phyloP scores from a whole-genome alignment of 1,140 invertebrate species.

The Dendroctonus valens region DNA sequence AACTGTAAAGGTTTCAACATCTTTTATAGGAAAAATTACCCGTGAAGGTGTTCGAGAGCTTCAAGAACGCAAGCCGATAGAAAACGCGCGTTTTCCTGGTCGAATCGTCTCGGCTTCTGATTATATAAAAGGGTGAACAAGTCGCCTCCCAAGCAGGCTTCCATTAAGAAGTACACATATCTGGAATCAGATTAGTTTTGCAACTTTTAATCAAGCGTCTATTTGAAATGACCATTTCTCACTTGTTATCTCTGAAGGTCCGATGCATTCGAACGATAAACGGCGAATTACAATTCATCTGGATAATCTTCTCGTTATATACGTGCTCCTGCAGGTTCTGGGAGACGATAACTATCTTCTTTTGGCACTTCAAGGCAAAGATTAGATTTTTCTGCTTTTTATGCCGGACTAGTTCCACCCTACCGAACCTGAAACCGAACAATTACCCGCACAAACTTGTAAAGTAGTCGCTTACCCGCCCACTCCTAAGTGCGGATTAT shows the following conservation, averaged over 20 bases:
- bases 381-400: conserved; percentile 63
- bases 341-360: conserved; percentile 90
- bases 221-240: too few species aligned
- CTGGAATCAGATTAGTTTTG: conserved; percentile 1
- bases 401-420: conserved; percentile 75
- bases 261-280: conserved; percentile 74
- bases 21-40: conserved; percentile 7
- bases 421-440: conserved; percentile 64
- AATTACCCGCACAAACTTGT: not conserved
- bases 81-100: conserved; percentile 83
- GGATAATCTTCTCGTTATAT: conserved; percentile 88
- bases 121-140: conserved; percentile 93
- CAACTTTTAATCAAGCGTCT: too few species aligned
- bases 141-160: conserved; percentile 94
- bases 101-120: conserved; percentile 72
- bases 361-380: conserved; percentile 89
- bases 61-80: conserved; percentile 65
- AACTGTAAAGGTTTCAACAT: conserved; percentile 36
- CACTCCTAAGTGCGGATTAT: conserved; percentile 83
- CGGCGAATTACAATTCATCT: conserved; percentile 67
- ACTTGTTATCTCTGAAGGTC: conserved; percentile 93
- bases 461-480: conserved; percentile 60
- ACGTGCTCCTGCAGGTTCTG: conserved; percentile 90
- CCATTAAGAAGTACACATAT: conserved; percentile 91
- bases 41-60: conserved; percentile 88